Conservation (phyloP, 2,888 invertebrate genomes). For the Balanococcus diminutus region DNA sequence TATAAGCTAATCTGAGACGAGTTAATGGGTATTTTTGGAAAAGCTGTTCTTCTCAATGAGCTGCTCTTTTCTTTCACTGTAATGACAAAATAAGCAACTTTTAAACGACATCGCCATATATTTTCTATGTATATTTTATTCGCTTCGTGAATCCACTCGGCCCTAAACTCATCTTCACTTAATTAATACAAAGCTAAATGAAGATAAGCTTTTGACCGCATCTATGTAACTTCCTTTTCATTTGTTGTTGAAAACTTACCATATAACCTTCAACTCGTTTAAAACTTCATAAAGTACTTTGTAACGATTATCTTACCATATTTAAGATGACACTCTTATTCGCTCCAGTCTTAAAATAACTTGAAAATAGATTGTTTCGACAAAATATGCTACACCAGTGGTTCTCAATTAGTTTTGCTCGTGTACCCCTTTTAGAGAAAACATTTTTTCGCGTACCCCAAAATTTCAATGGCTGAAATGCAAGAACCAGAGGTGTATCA, state of each 20-base stretch:
- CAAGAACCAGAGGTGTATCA: too few relatives aligned
- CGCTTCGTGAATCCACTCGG: neutral
- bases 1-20: neutral
- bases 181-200: conserved; percentile 29
- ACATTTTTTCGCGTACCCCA: too few relatives aligned
- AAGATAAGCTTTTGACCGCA: conserved; percentile 34
- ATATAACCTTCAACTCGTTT: conserved; percentile 25
- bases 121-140: conserved; percentile 17
- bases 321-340: neutral
- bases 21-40: conserved; percentile 11
- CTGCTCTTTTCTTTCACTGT: neutral
- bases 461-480: too few relatives aligned
- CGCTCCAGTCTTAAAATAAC: neutral
- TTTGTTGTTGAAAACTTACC: conserved; percentile 11
- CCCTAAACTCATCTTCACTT: conserved; percentile 8
- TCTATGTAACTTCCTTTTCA: conserved; percentile 14
- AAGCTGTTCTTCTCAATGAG: neutral
- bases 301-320: conserved; percentile 25
- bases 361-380: neutral
- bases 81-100: conserved; percentile 13
- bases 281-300: conserved; percentile 9
- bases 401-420: too few relatives aligned
- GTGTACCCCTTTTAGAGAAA: too few relatives aligned
- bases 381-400: neutral
- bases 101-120: conserved; percentile 25